A percentile compares a stretch with the other conserved stretches of the same genome.
Conservation (phyloP, 2,797 vertebrate species). For the Alosa sapidissima region DNA sequence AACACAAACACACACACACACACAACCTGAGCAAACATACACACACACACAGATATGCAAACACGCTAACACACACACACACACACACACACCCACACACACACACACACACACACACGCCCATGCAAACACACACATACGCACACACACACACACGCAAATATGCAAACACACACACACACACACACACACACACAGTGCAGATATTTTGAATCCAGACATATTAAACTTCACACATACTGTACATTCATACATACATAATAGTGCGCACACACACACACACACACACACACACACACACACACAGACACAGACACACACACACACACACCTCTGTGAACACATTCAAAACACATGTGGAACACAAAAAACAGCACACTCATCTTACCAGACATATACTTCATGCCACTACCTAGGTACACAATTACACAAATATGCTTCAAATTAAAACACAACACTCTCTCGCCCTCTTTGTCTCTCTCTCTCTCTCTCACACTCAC, state of each 20-base stretch:
- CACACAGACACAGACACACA: not conserved
- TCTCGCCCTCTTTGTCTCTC: not conserved
- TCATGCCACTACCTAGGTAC: not conserved
- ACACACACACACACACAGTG: not conserved
- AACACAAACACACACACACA: not conserved
- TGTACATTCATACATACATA: not conserved
- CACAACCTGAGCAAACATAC: no score
- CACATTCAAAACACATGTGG: not conserved
- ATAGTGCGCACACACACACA: not conserved
- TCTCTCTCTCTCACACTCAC: not conserved
- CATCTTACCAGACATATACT: not conserved
- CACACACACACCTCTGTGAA: not conserved
- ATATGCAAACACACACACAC: not conserved
- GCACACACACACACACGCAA: not conserved
- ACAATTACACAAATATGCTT: constrained; percentile 12
- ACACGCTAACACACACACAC: not conserved
- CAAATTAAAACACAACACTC: not conserved
- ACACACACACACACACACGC: not conserved
- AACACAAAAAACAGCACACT: not conserved
- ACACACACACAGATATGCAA: not conserved
- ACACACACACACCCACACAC: not conserved
- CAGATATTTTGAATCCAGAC: not conserved
- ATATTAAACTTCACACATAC: not conserved
- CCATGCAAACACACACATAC: not conserved
- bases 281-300: no score